Percentiles rank a stretch among this genome's conserved stretches.
These are phyloP conservation scores for Steinernema hermaphroditum DNA, from an alignment of 2,888 invertebrate genomes.

Conservation along the genomic window DNA sequence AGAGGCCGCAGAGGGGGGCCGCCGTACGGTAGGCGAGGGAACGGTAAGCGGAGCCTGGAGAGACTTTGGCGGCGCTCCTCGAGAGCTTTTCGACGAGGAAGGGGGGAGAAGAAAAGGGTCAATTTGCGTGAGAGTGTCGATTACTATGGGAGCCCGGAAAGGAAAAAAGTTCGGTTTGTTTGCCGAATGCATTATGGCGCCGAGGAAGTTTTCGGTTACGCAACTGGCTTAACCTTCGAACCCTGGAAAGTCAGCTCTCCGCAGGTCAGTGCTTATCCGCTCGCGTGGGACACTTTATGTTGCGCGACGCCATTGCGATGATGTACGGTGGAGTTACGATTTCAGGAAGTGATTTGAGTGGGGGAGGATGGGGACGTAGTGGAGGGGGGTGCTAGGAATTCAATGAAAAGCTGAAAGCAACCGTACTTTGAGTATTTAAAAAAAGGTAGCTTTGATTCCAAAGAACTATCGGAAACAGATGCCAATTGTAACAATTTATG, in stretches of 20 bases:
- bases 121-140: slow-evolving; percentile 27
- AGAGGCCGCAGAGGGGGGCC: background rate
- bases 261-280: slow-evolving; percentile 18
- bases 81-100: slow-evolving; percentile 12
- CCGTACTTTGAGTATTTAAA: too few species aligned
- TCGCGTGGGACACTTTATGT: slow-evolving; percentile 1
- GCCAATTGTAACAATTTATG: too few species aligned
- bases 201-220: slow-evolving; percentile 26
- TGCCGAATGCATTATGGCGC: slow-evolving; percentile 23
- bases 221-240: slow-evolving; percentile 23
- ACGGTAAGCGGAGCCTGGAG: slow-evolving; percentile 22
- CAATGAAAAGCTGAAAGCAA: too few species aligned
- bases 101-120: slow-evolving; percentile 20
- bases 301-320: too few species aligned
- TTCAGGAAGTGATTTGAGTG: too few species aligned
- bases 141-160: slow-evolving; percentile 4
- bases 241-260: slow-evolving; percentile 12
- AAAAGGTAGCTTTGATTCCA: too few species aligned
- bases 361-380: too few species aligned
- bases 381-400: too few species aligned
- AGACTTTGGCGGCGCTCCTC: slow-evolving; percentile 28
- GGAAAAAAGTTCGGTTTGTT: background rate
- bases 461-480: too few species aligned
- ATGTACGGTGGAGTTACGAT: too few species aligned
- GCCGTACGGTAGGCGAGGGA: slow-evolving; percentile 27